phyloP scores from a whole-genome alignment of 2,888 invertebrate genomes.

The Pyrgus malvae region DNA sequence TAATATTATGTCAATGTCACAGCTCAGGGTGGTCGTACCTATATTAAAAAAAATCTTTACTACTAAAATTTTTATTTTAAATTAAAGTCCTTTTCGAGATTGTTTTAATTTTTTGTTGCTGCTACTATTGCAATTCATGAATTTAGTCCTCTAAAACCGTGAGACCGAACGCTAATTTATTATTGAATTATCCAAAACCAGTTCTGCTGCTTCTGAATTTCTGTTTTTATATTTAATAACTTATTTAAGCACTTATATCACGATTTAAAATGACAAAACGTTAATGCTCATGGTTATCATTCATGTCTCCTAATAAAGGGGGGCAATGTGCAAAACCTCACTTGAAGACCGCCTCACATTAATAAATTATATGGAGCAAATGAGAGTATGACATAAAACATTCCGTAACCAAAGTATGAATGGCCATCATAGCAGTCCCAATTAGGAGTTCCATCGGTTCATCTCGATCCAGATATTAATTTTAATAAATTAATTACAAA shows the following conservation, averaged over 20 bases:
- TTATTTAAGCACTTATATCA: slow-evolving; percentile 10
- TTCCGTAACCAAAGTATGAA: slow-evolving; percentile 52
- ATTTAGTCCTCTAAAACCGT: too few relatives aligned
- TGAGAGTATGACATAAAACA: slow-evolving; percentile 61
- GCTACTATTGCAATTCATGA: too few relatives aligned
- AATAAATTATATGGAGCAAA: slow-evolving; percentile 49
- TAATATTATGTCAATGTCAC: too few relatives aligned
- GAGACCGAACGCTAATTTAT: slow-evolving; percentile 3
- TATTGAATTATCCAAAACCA: not conserved
- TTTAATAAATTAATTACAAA: slow-evolving; percentile 65
- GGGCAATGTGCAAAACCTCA: slow-evolving; percentile 47
- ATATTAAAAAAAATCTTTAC: too few relatives aligned
- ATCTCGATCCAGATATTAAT: slow-evolving; percentile 49
- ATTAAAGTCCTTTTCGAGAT: too few relatives aligned
- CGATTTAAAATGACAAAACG: slow-evolving; percentile 5
- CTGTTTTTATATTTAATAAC: slow-evolving; percentile 12
- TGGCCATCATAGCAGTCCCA: slow-evolving; percentile 54
- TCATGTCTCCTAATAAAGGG: slow-evolving; percentile 24
- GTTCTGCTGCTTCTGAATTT: not conserved
- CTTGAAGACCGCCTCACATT: slow-evolving; percentile 38
- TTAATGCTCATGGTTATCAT: slow-evolving; percentile 31
- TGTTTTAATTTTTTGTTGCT: too few relatives aligned
- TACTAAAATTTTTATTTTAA: too few relatives aligned
- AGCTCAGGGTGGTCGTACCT: too few relatives aligned
- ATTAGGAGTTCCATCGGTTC: slow-evolving; percentile 49